Base-by-base conservation (phyloP, 2,113 vertebrate species). In the Platichthys flesus region DNA sequence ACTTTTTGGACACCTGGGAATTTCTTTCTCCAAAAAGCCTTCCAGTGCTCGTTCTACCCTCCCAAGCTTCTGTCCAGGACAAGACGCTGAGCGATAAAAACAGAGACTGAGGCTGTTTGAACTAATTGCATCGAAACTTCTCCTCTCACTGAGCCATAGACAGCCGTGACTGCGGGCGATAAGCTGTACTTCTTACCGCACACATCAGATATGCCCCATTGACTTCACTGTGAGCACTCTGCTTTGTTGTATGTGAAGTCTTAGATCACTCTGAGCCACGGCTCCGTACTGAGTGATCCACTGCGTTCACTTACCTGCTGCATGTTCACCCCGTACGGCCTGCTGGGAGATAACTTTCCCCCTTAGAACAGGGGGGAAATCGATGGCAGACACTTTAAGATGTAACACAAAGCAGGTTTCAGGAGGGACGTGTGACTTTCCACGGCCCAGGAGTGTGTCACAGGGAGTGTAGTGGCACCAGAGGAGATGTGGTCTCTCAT, bases 81-180 rank as follows among this genome's bases (percentile, higher is more conserved):
- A 57, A 75, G 64, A 74, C 40, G 73, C 75, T 74, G 67, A 76
- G 66, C 73, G 47, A 20, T 52, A 52, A 85, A 91, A 86, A 77
- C 78, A 67, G 84, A 88, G 55, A 66, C 66, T 47, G 74, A 83
- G 65, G 78, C 81, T 74, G 67, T 74, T 85, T 90, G 69, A 81
- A 74, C 77, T 90, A 91, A 91, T 90, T 90, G 87, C 81, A 77
- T 20, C 59, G 76, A 85, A 86, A 84, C 78, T 49, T 87, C 69
- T 82, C 31, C 31, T 66, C 69, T 74, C 73, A 67, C 73, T 1
- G 64, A 86, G 79, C 78, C 79, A 68, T 61, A 86, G 79, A 79
- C 79, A 71, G 61, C 78, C 81, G 49, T 83, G 85, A 82, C 83
- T 60, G 26, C 65, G 85, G 82, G 86, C 86, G 23, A 52, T 81